Conservation (phyloP, 2,113 vertebrate species). For the Malaclemys terrapin region DNA sequence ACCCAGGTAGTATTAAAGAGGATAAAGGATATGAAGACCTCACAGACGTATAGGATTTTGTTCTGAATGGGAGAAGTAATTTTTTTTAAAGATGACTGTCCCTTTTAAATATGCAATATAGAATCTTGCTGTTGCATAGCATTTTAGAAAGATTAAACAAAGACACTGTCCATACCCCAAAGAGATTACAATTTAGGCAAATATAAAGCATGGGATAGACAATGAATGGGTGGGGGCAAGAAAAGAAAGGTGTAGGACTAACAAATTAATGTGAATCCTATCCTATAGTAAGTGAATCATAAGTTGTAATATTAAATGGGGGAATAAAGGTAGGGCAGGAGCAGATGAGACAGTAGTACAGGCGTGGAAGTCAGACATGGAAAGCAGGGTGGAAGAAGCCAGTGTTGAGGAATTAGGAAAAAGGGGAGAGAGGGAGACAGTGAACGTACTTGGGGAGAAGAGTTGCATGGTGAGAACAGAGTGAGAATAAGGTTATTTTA, state of each 20-base stretch:
- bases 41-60: not conserved
- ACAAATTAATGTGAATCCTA: not conserved
- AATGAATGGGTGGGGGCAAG: not conserved
- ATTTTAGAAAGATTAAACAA: not conserved
- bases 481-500: not conserved
- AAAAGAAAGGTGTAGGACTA: not conserved
- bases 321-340: not conserved
- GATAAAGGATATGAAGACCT: not conserved
- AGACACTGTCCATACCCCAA: not conserved
- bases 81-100: not conserved
- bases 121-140: not conserved
- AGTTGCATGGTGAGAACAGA: not conserved
- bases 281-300: not conserved
- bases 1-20: not conserved
- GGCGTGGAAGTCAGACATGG: not conserved
- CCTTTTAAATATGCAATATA: not conserved
- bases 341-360: not conserved
- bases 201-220: not conserved
- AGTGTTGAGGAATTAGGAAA: not conserved
- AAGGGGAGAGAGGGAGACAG: not conserved
- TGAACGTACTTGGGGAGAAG: not conserved
- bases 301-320: not conserved
- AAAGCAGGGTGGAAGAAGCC: too few species aligned
- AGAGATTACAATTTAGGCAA: not conserved
- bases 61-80: not conserved